Evolutionary conservation across 1,140 invertebrate species (phyloP), one percentile per base, ranked within the genome.

Genomic region (Steinernema feltiae): DNA sequence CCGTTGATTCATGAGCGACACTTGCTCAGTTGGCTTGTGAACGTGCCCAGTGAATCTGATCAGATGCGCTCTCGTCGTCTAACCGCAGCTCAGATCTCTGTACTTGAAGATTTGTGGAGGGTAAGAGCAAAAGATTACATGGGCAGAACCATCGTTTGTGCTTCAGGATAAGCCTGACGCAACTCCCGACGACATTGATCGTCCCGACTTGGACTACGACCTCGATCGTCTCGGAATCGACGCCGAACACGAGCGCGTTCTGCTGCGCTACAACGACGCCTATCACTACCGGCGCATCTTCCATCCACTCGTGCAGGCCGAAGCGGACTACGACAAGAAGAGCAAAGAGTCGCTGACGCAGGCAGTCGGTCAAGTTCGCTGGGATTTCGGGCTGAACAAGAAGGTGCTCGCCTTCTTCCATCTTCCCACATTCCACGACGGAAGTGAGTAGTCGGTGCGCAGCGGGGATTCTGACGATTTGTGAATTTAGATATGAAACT

Each of bases 231-330:
- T 95, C 0, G 96, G 96, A 1, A 92, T 97, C 0, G 95, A 98
- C 87, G 94, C 96, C 84, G 95, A 98, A 85, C 95, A 95, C 0
- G 93, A 97, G 84, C 95, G 96, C 87, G 95, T 98, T 31, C 87
- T 94, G 32, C 86, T 96, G 27, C 90, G 92, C 89, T 92, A 99
- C 86, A 95, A 99, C 88, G 96, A 99, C 90, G 96, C 95, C 3
- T 98, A 97, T 87, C 95, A 99, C 86, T 99, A 99, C 86, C 94
- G 97, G 87, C 97, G 97, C 85, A 96, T 98, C 48, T 99, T 99
- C 90, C 94, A 94, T 0, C 96, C 97, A 0, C 87, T 99, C 1
- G 94, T 99, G 0, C 95, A 97, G 86, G 88, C 98, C 46, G 97
- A 99, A 89, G 96, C 97, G 0, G 96, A 99, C 83, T 99, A 99